A percentile compares a stretch with the other conserved stretches of the same genome.
phyloP scores from a whole-genome alignment of 2,888 invertebrate species.

The Argyra leucocephala region DNA sequence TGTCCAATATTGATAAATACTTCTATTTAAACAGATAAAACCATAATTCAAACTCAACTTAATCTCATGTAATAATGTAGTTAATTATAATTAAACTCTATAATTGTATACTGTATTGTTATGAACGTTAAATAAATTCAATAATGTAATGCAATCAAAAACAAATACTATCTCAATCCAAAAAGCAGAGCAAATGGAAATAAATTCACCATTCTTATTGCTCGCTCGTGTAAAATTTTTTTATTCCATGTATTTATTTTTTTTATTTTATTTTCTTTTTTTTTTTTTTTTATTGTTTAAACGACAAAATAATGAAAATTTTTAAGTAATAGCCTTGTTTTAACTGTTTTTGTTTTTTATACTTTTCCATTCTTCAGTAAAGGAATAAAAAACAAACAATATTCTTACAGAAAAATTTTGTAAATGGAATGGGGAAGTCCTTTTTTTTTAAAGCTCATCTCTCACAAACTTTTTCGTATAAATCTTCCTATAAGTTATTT shows the following conservation, averaged over 20 bases:
- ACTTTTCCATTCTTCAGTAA: neutral
- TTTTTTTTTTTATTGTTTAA: neutral
- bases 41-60: too few relatives aligned
- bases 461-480: neutral
- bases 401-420: neutral
- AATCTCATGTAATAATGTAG: too few relatives aligned
- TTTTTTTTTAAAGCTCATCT: neutral
- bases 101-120: too few relatives aligned
- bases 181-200: too few relatives aligned
- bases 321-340: slow-evolving; percentile 3
- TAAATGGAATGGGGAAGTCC: neutral
- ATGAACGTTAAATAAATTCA: too few relatives aligned
- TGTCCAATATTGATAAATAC: too few relatives aligned
- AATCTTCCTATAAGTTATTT: neutral
- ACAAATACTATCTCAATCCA: too few relatives aligned
- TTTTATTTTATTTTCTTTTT: neutral
- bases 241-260: too few relatives aligned
- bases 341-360: neutral
- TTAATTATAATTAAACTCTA: too few relatives aligned
- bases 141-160: too few relatives aligned
- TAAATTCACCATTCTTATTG: too few relatives aligned
- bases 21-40: too few relatives aligned
- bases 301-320: slow-evolving; percentile 3
- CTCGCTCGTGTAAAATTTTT: neutral
- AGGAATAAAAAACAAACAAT: neutral